Evolutionary conservation across 2,888 invertebrate species (phyloP).

Genomic region (Diaprepes abbreviatus): DNA sequence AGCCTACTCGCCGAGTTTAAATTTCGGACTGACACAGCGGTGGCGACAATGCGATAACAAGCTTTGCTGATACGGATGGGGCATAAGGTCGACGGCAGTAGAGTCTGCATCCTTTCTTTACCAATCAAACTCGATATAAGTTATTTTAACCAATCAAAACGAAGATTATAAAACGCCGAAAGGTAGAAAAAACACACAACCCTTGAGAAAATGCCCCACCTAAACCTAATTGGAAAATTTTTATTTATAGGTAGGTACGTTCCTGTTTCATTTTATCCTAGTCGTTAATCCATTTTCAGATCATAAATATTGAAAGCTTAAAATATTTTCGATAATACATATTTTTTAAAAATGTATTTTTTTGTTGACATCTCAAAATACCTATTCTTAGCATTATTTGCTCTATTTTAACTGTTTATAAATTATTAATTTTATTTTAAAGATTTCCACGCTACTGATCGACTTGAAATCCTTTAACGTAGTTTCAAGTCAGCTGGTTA

Average conservation of each 20-base stretch:
- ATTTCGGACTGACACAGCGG: conserved; percentile 36
- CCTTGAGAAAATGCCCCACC: neutral
- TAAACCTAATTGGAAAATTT: neutral
- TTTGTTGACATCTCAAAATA: too few species aligned
- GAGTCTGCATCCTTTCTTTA: conserved; percentile 9
- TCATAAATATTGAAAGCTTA: too few species aligned
- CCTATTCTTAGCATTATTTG: too few species aligned
- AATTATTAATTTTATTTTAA: too few species aligned
- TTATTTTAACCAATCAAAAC: neutral
- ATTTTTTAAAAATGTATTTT: too few species aligned
- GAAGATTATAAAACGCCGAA: neutral
- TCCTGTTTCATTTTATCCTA: neutral
- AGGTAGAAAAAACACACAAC: neutral
- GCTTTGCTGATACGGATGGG: conserved; percentile 32
- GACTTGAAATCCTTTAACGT: too few species aligned
- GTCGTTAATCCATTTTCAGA: too few species aligned
- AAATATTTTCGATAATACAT: too few species aligned
- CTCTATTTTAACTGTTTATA: too few species aligned
- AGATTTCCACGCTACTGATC: too few species aligned
- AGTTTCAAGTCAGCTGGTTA: too few species aligned
- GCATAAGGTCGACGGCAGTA: conserved; percentile 35
- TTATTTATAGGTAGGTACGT: conserved; percentile 8
- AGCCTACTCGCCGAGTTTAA: conserved; percentile 30
- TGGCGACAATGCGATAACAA: conserved; percentile 9
- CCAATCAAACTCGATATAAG: neutral